Conservation (phyloP, 2,888 invertebrate species). For the Campoplex capitator region DNA sequence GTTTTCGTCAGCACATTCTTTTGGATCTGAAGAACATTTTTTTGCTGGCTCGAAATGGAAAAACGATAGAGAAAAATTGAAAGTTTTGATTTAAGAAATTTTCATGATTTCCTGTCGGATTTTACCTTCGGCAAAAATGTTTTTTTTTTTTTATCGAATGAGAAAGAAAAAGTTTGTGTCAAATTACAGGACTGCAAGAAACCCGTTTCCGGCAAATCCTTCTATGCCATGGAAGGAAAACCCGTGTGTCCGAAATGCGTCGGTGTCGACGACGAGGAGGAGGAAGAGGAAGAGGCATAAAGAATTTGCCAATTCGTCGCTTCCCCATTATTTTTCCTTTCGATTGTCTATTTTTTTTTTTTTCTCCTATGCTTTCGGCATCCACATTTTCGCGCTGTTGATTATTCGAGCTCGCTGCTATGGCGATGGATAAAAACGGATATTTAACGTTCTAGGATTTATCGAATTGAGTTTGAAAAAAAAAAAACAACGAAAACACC, state of each 20-base stretch:
- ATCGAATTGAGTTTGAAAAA: slow-evolving; percentile 27
- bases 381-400: slow-evolving; percentile 26
- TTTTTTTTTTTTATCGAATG: not conserved
- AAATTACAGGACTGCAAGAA: slow-evolving; percentile 94
- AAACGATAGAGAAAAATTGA: not conserved
- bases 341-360: slow-evolving; percentile 13
- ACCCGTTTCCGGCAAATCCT: slow-evolving; percentile 96
- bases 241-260: slow-evolving; percentile 98
- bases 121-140: not conserved
- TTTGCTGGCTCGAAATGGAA: slow-evolving; percentile 5
- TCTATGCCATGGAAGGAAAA: slow-evolving; percentile 98
- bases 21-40: not conserved
- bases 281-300: slow-evolving; percentile 82
- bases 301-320: slow-evolving; percentile 21
- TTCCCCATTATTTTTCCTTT: slow-evolving; percentile 39
- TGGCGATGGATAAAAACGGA: not conserved
- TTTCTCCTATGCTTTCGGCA: slow-evolving; percentile 28
- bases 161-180: slow-evolving; percentile 27
- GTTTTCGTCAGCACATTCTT: slow-evolving; percentile 13
- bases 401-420: slow-evolving; percentile 33
- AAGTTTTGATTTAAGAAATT: not conserved
- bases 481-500: slow-evolving; percentile 30
- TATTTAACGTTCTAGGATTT: slow-evolving; percentile 45
- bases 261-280: slow-evolving; percentile 93
- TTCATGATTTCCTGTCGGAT: not conserved